These are phyloP conservation scores for Spondyliosoma cantharus DNA, from an alignment of 2,797 vertebrate genomes.

Conservation along the genomic window DNA sequence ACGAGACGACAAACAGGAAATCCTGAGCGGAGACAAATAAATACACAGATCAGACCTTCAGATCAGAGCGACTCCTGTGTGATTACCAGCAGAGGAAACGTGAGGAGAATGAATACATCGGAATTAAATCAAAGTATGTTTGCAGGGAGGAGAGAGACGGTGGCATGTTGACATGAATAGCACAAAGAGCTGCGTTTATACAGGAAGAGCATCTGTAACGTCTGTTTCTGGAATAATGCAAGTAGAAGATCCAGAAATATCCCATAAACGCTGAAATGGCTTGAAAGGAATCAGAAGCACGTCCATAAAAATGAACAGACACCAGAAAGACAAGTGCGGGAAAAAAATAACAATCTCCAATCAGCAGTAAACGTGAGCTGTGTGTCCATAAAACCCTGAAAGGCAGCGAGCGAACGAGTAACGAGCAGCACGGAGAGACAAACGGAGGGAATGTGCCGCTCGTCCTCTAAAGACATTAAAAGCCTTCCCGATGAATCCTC, in stretches of 20 bases:
- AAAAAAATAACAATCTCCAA: neutral
- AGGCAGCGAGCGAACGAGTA: slow-evolving; percentile 9
- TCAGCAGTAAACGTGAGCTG: slow-evolving; percentile 10
- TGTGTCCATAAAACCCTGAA: slow-evolving; percentile 22
- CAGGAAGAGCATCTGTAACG: neutral
- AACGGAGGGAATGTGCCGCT: neutral
- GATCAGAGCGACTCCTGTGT: slow-evolving; percentile 3
- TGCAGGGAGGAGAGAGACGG: neutral
- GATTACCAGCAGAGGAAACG: neutral
- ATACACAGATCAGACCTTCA: neutral
- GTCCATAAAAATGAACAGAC: neutral
- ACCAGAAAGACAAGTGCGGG: neutral
- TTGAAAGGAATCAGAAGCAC: neutral
- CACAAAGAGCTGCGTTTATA: slow-evolving; percentile 2
- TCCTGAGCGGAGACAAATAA: neutral
- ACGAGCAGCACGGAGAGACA: neutral
- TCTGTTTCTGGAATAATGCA: neutral
- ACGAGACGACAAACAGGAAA: neutral
- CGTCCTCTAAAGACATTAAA: slow-evolving; percentile 10
- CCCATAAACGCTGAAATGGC: neutral
- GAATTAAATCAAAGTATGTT: neutral
- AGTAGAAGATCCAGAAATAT: neutral
- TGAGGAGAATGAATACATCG: neutral
- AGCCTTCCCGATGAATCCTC: neutral
- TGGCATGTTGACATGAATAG: slow-evolving; percentile 13